Evolutionary conservation across 2,888 invertebrate species (phyloP).

Genomic region (Alloscopus bannaensis): DNA sequence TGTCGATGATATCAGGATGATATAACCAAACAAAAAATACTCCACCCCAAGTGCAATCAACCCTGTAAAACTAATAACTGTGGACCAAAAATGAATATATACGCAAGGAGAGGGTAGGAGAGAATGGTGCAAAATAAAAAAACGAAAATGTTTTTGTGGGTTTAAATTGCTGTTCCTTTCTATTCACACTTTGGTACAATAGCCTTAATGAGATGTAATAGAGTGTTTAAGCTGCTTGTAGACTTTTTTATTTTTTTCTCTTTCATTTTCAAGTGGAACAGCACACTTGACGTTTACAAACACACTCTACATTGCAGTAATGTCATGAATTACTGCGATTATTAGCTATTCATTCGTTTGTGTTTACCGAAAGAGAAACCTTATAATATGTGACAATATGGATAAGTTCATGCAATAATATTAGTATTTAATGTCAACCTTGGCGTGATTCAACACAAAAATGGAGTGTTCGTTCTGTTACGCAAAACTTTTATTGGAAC

Average conservation of each 20-base stretch:
- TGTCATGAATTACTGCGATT: no score
- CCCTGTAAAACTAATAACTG: slow-evolving; percentile 52
- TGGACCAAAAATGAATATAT: slow-evolving; percentile 46
- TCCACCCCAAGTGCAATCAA: slow-evolving; percentile 41
- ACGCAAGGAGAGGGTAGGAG: background rate
- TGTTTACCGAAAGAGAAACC: no score
- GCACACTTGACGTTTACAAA: slow-evolving; percentile 7
- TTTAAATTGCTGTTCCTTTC: background rate
- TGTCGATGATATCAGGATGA: no score
- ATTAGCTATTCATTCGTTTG: slow-evolving; percentile 18
- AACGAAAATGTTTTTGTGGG: slow-evolving; percentile 20
- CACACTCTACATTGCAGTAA: no score
- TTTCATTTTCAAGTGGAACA: background rate
- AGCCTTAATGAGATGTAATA: slow-evolving; percentile 57
- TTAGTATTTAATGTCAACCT: slow-evolving; percentile 48
- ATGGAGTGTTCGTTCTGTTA: no score
- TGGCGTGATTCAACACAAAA: slow-evolving; percentile 22
- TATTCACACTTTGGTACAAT: slow-evolving; percentile 49
- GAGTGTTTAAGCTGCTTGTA: slow-evolving; percentile 54
- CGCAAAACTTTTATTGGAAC: background rate
- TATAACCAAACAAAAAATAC: no score
- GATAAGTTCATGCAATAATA: slow-evolving; percentile 41
- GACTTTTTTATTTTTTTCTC: background rate
- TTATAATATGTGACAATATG: no score
- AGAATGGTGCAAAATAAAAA: background rate